These are phyloP conservation scores for Eupithecia exiguata DNA, from an alignment of 2,888 invertebrate species.

Conservation along the genomic window DNA sequence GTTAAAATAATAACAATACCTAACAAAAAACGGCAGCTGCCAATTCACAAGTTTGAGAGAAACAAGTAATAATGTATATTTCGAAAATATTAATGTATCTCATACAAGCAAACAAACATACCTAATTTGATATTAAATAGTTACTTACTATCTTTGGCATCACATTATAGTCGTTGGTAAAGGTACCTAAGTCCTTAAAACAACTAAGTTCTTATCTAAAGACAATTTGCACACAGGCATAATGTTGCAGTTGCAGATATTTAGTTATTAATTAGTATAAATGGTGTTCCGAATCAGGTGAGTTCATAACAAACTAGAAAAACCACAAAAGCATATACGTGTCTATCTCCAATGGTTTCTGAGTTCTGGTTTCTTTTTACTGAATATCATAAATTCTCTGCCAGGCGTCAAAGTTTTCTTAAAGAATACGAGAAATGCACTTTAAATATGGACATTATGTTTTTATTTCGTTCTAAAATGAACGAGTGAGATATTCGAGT, in stretches of 20 bases:
- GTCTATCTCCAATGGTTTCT: no score
- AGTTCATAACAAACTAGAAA: no score
- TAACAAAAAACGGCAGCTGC: background rate
- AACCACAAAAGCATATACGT: no score
- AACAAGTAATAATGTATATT: background rate
- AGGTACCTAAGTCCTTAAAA: background rate
- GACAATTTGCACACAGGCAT: background rate
- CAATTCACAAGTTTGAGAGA: background rate
- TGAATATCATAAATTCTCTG: no score
- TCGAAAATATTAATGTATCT: background rate
- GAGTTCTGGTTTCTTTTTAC: no score
- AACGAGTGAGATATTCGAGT: no score
- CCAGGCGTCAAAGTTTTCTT: no score
- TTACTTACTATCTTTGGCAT: background rate
- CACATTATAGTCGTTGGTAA: background rate
- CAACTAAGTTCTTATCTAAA: background rate
- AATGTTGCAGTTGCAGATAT: background rate
- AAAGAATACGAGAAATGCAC: no score
- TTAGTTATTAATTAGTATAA: background rate
- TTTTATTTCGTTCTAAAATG: no score
- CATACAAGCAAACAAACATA: background rate
- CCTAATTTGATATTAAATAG: background rate
- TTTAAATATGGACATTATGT: no score
- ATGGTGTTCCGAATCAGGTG: no score
- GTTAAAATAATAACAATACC: background rate